Base-by-base conservation (phyloP, 2,797 vertebrate species). In the Neosilurus mollespiculum region DNA sequence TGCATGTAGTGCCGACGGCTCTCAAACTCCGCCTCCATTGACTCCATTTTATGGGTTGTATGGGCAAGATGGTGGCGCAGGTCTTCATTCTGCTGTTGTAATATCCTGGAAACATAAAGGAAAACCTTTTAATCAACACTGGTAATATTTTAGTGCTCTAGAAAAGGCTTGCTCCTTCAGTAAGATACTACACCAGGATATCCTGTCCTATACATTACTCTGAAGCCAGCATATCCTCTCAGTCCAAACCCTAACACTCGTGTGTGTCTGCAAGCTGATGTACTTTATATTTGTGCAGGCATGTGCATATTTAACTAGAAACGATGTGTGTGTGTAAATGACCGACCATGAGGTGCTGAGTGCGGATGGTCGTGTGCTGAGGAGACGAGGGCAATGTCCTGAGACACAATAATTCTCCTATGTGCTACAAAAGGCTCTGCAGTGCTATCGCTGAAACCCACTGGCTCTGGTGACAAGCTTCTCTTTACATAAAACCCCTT, bases 51-150 rank as follows among this genome's bases (percentile, higher is more conserved):
- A 90, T 96, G 96, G 80, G 96, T 97, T 88, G 97, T 96, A 0
- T 96, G 95, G 0, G 95, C 95, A 85, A 99, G 93, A 58, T 96
- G 94, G 6, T 92, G 93, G 0, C 96, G 96, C 85, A 99, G 93
- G 85, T 99, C 97, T 88, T 99, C 97, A n/a, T 99, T 99, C 91
- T 99, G 97, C 83, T 96, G 96, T 93, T 98, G 96, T 84, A 99
- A 93, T 86, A 94, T 91, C 89, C 86, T 88, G 69, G 7, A 81
- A 85, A 67, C 51, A 56, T 30, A 54, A 2, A 69, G 37, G n/a
- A 26, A 24, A 30, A 26, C 7, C 7, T 11, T 49, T 1, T 22
- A 30, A 49, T 79, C 85, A 83, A 86, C 58, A 49, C 34, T 51
- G n/a, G 12, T 78, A 51, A 64, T 62, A 78, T 64, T 26, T 64